Conservation (phyloP, 2,888 invertebrate species). For the Drosophila siamana region DNA sequence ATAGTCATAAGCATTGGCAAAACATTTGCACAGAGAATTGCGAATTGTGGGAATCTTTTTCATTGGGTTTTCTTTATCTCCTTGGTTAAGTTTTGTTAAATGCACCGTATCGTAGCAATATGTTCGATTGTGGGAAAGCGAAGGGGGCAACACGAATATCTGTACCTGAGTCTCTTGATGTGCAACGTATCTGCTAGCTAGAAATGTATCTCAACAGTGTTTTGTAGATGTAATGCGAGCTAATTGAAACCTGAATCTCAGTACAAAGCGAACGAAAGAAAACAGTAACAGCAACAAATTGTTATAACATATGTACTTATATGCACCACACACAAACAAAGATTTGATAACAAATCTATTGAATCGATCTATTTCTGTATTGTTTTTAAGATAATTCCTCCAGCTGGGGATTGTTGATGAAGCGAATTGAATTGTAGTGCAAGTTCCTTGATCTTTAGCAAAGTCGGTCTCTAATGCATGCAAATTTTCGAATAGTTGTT, state of each 20-base stretch:
- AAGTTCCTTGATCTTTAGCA: constrained; percentile 63
- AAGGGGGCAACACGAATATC: constrained; percentile 39
- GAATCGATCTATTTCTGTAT: constrained; percentile 21
- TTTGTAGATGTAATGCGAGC: constrained; percentile 58
- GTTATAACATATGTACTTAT: constrained; percentile 37
- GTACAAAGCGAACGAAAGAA: constrained; percentile 59
- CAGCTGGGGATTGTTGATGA: constrained; percentile 10
- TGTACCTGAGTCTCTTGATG: constrained; percentile 76
- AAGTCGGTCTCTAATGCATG: constrained; percentile 37
- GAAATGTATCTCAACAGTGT: constrained; percentile 43
- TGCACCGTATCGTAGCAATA: constrained; percentile 30
- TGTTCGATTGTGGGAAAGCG: constrained; percentile 6
- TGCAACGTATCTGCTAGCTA: constrained; percentile 46
- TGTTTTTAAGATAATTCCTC: constrained; percentile 19
- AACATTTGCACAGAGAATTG: constrained; percentile 46
- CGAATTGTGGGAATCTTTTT: constrained; percentile 19
- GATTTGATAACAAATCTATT: background rate
- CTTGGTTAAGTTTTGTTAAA: constrained; percentile 8
- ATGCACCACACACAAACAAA: background rate
- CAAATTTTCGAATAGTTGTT: constrained; percentile 61
- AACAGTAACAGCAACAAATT: constrained; percentile 30
- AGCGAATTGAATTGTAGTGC: constrained; percentile 57
- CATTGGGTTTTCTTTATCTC: background rate
- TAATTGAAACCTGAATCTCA: constrained; percentile 72
- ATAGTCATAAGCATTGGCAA: constrained; percentile 52